Evolutionary conservation across 2,797 vertebrate genomes (phyloP).

Genomic region (Bucorvus abyssinicus): DNA sequence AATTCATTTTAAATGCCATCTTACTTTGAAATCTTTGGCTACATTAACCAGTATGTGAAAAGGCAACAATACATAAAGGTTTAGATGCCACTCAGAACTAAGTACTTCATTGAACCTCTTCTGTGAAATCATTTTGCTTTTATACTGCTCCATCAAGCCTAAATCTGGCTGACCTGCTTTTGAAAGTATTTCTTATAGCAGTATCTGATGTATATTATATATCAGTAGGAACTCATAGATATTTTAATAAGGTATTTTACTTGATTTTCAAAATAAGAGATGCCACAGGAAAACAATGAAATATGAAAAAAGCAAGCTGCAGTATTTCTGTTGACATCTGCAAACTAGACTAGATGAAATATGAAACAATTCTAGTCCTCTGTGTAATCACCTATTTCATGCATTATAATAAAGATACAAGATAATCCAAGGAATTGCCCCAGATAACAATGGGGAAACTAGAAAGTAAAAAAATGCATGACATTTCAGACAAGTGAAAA

Average conservation of each 20-base stretch:
- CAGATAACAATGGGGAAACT: not conserved
- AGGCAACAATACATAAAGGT: not conserved
- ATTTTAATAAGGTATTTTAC: not conserved
- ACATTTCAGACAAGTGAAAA: constrained; percentile 31
- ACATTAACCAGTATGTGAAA: not conserved
- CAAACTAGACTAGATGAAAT: not conserved
- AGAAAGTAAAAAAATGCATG: not conserved
- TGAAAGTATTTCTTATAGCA: not conserved
- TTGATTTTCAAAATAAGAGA: not conserved
- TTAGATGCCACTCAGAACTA: not conserved
- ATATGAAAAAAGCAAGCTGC: not conserved
- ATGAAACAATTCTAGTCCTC: not conserved
- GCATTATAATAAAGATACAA: constrained; percentile 23
- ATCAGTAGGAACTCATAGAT: not conserved
- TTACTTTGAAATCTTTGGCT: not conserved
- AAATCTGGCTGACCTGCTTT: not conserved
- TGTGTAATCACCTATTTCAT: constrained; percentile 4
- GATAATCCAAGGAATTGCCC: constrained; percentile 5
- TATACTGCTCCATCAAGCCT: not conserved
- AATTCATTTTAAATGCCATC: not conserved
- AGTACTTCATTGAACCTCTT: not conserved
- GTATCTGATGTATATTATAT: no score
- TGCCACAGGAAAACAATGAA: not conserved
- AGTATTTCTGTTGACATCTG: not conserved
- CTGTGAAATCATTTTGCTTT: not conserved